Percentiles rank a stretch among this genome's conserved stretches.
Conservation (phyloP, 2,113 vertebrate species). For the Eupsittula cactorum region DNA sequence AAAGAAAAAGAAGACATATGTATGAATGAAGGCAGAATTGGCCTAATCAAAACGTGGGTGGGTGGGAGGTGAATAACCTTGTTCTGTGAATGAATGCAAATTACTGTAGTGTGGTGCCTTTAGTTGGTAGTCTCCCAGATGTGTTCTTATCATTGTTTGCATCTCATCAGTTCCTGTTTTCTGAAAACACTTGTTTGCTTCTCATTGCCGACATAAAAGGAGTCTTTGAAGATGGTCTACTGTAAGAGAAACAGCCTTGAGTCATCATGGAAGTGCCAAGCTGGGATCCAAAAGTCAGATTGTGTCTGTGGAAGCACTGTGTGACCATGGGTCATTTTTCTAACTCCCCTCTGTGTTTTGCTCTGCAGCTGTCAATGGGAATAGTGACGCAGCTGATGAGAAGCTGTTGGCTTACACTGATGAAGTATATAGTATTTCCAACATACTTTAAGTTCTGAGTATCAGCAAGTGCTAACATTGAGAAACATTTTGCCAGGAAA, state of each 20-base stretch:
- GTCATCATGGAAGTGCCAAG: background rate
- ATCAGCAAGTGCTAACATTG: background rate
- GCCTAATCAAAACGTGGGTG: background rate
- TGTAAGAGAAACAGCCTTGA: background rate
- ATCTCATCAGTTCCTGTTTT: slow-evolving; percentile 44
- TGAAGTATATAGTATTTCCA: background rate
- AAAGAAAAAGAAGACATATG: background rate
- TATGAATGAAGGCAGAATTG: background rate
- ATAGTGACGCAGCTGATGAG: background rate
- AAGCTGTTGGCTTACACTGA: background rate
- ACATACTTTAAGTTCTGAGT: background rate
- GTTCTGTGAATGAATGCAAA: background rate
- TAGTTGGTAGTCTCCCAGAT: background rate
- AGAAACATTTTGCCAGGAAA: background rate
- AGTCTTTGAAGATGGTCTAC: slow-evolving; percentile 17
- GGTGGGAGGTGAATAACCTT: background rate
- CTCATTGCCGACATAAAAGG: background rate
- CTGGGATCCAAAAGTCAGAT: background rate
- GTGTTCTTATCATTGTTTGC: background rate
- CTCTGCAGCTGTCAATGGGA: background rate
- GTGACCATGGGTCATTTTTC: background rate
- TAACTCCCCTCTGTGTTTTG: background rate
- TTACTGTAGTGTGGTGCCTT: background rate
- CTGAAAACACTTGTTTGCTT: slow-evolving; percentile 4
- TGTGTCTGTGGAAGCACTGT: background rate